These are phyloP conservation scores for Vidua macroura DNA, from an alignment of 2,113 vertebrate genomes.

Conservation along the genomic window DNA sequence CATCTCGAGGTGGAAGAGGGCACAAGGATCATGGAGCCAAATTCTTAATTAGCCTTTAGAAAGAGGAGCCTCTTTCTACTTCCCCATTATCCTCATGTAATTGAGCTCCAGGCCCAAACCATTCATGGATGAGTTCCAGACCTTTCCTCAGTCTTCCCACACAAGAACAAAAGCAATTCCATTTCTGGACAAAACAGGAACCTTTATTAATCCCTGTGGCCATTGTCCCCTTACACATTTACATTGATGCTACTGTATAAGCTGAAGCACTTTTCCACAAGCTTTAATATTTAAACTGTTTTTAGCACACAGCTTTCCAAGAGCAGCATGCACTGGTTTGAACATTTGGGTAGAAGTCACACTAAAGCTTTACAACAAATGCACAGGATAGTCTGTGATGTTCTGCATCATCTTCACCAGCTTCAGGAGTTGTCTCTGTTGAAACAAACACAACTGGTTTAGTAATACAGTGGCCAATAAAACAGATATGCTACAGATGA, in stretches of 20 bases:
- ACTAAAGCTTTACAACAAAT: background rate
- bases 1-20: background rate
- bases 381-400: background rate
- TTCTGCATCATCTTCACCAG: background rate
- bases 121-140: background rate
- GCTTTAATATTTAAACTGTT: background rate
- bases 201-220: slow-evolving; percentile 25
- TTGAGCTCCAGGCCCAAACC: background rate
- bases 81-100: background rate
- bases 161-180: background rate
- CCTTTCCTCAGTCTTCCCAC: background rate
- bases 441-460: slow-evolving; percentile 13
- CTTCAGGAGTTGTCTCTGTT: background rate
- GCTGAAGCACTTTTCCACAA: background rate
- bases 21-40: background rate
- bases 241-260: background rate
- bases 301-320: background rate
- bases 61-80: background rate
- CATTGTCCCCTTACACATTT: background rate
- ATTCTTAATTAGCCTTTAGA: background rate
- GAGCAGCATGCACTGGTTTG: background rate
- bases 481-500: background rate
- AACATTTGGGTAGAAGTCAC: background rate
- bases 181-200: background rate
- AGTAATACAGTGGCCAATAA: background rate